Base-by-base conservation (phyloP, 37 sponge, comb jelly and placozoan genomes). In the Tethya wilhelma region DNA sequence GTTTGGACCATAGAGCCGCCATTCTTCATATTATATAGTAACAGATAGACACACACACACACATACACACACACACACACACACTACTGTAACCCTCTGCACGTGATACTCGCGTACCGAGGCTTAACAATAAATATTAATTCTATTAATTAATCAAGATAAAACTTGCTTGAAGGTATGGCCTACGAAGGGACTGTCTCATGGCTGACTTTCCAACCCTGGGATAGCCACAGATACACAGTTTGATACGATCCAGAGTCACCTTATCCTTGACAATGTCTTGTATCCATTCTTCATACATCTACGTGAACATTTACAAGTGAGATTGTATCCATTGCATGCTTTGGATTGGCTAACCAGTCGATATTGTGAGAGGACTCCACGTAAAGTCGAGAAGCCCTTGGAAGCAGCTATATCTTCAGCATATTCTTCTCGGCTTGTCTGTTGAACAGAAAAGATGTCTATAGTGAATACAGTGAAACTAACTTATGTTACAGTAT, bases 221-320 rank as follows among this genome's bases (percentile, higher is more conserved):
- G 0, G 89, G 79, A 43, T 75, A 64, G 0, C 93, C 93, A 46
- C 80, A 88, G 60, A 93, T 84, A 53, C 89, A 93, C 34, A 93
- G 82, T 82, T 93, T 93, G 28, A 93, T 79, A 17, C 75, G 78
- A 38, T 88, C 89, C 19, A 93, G 71, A 14, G 85, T 72, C 49
- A 39, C 71, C 29, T 63, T 39, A 32, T 85, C 82, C 12, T 74
- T 69, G 2, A 33, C 32, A n/a, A 93, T 88, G 42, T 84, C 93
- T 7, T 26, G n/a, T 7, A 79, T 69, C 89, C 93, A 93, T 11
- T 64, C 40, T 53, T 93, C 86, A 70, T 79, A 91, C 29, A 40
- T 39, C 91, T 91, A 43, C 37, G 69, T 12, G 42, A 75, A 8
- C 3, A 17, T 8, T 25, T 14, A 72, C 34, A 7, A 4, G n/a